Conservation (phyloP, 1,140 invertebrate species). For the Agraylea sexmaculata region DNA sequence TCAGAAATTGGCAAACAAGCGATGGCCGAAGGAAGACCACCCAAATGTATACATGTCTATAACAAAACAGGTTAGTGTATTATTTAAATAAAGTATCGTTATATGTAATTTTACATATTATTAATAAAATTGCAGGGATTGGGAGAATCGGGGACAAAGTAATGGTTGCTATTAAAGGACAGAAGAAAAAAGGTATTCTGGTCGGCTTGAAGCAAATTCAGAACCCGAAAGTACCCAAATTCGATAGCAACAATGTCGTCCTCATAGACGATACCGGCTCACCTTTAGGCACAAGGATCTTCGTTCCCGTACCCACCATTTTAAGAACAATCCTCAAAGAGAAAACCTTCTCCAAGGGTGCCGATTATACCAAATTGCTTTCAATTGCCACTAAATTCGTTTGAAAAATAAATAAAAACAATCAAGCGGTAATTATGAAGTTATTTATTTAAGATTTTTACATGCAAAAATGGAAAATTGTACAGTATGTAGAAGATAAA, state of each 20-base stretch:
- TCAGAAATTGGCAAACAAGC: conserved; percentile 87
- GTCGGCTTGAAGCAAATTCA: conserved; percentile 86
- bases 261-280: conserved; percentile 90
- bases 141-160: conserved; percentile 70
- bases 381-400: conserved; percentile 89
- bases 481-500: conserved; percentile 23
- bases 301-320: conserved; percentile 87
- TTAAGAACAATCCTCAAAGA: conserved; percentile 78
- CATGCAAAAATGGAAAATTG: conserved; percentile 24
- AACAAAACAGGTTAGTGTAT: conserved; percentile 47
- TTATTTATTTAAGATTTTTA: conserved; percentile 23
- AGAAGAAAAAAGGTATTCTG: conserved; percentile 92
- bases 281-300: conserved; percentile 86
- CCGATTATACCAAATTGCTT: conserved; percentile 91
- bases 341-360: conserved; percentile 69
- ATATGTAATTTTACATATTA: conserved; percentile 8
- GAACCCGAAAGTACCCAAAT: conserved; percentile 72
- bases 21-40: conserved; percentile 86
- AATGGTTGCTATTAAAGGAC: conserved; percentile 89
- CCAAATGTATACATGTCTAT: conserved; percentile 79
- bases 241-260: conserved; percentile 95
- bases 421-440: conserved; percentile 19
- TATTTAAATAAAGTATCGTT: background rate
- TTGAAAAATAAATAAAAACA: conserved; percentile 29
- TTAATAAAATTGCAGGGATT: conserved; percentile 28